These are phyloP conservation scores for Brachionichthys hirsutus DNA, from an alignment of 2,113 vertebrate genomes.

Conservation along the genomic window DNA sequence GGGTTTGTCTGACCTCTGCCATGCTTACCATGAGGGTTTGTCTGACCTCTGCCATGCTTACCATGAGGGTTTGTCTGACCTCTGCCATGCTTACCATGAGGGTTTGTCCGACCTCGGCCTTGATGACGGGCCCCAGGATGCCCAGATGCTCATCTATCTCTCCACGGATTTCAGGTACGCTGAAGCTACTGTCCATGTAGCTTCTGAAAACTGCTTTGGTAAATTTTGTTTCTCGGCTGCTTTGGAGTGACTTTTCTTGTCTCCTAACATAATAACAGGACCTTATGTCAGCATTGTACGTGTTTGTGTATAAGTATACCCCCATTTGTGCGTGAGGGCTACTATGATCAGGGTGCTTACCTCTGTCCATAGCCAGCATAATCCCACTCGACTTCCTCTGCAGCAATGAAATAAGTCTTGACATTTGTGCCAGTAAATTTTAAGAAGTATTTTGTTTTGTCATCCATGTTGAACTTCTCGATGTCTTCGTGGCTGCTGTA, in stretches of 20 bases:
- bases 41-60: no score
- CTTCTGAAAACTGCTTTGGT: slow-evolving; percentile 89
- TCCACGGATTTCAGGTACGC: slow-evolving; percentile 74
- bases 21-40: no score
- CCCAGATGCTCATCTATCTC: slow-evolving; percentile 90
- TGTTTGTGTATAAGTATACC: no score
- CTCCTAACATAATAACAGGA: slow-evolving; percentile 34
- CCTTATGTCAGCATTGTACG: not conserved
- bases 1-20: no score
- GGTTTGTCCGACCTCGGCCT: slow-evolving; percentile 88
- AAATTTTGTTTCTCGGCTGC: slow-evolving; percentile 62
- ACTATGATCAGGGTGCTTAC: slow-evolving; percentile 46
- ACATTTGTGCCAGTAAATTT: slow-evolving; percentile 75
- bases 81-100: slow-evolving; percentile 80
- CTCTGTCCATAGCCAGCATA: slow-evolving; percentile 80
- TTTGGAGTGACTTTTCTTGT: slow-evolving; percentile 27
- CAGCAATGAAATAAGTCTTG: slow-evolving; percentile 88
- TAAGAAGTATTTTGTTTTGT: slow-evolving; percentile 79
- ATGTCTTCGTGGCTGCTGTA: slow-evolving; percentile 75
- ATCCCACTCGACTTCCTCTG: slow-evolving; percentile 89
- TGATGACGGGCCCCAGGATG: slow-evolving; percentile 91
- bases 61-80: no score
- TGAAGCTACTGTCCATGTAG: slow-evolving; percentile 87
- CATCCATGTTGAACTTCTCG: slow-evolving; percentile 71
- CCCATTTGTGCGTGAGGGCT: not conserved